These are phyloP conservation scores for Dinoponera quadriceps DNA, from an alignment of 1,140 invertebrate genomes.

Conservation along the genomic window DNA sequence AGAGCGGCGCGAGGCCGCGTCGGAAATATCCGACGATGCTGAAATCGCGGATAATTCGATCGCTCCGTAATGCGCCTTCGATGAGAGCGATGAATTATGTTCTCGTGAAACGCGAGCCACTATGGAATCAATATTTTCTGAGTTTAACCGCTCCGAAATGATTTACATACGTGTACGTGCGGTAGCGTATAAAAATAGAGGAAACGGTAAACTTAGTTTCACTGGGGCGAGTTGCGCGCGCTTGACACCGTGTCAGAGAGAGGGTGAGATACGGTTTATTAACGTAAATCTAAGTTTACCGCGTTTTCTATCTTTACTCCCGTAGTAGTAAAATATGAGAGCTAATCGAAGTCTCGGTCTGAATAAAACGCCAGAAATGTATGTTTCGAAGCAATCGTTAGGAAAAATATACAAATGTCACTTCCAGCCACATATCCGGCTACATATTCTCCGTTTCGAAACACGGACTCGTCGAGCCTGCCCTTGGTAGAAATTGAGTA, in stretches of 20 bases:
- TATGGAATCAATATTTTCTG: constrained; percentile 26
- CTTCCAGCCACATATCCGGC: background rate
- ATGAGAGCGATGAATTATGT: background rate
- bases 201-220: background rate
- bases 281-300: background rate
- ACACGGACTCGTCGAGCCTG: background rate
- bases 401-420: background rate
- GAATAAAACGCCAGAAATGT: background rate
- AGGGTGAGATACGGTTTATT: background rate
- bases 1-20: background rate
- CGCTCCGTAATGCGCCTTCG: constrained; percentile 1
- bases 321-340: background rate
- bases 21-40: constrained; percentile 4
- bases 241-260: background rate
- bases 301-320: background rate
- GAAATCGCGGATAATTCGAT: constrained; percentile 33
- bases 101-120: background rate
- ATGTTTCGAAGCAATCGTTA: background rate
- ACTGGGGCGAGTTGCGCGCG: too few relatives aligned
- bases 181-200: background rate
- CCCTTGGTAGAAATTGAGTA: background rate
- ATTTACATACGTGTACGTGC: constrained; percentile 1
- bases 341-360: constrained; percentile 15
- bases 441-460: background rate
- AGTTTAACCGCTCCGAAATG: background rate